Base-by-base conservation (phyloP, 2,113 vertebrate species). In the Otis tarda region DNA sequence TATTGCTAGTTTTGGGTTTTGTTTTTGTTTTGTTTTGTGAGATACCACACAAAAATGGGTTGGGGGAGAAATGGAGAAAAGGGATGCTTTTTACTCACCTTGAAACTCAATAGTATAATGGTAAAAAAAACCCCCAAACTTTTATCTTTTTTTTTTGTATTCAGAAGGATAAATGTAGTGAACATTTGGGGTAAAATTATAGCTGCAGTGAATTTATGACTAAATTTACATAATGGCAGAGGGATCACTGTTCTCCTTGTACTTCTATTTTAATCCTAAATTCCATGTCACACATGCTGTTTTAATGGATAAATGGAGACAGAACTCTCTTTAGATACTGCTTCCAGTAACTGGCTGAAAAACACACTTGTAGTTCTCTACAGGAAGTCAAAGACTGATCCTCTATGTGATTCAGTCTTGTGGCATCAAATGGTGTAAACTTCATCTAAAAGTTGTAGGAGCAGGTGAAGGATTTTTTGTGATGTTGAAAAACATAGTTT, bases 1-100 rank as follows among this genome's bases (percentile, higher is more conserved):
- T 99, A 98, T 98, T 89, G 90, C 27, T 85, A n/a, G 6, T 12
- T 82, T 55, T 43, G 14, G 4, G 4, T 64, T 90, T 84, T 45
- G 17, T 10, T 24, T 39, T 57, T 33, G 9, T 45, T 65, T 63
- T 49, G 4, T 75, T 61, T 75, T 9, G 2, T 75, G 23, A 64
- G 27, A 33, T 69, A 4, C 0, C 60, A 27, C 10, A 53, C 9
- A 60, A 52, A 80, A 76, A 80, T 35, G 12, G 2, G 14, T 0
- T n/a, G 7, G 3, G 33, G 10, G 27, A 68, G 43, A 87, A 74
- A 84, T 45, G 2, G 15, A 50, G 49, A 33, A 65, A 65, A 81
- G 1, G 3, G 21, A 7, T 49, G 0, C 2, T 12, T 37, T 45
- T 85, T 87, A 39, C 4, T 77, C 5, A 1, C 2, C 27, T 63